These are phyloP conservation scores for Amitus sp. DNA, from an alignment of 2,888 invertebrate genomes.

Conservation along the genomic window DNA sequence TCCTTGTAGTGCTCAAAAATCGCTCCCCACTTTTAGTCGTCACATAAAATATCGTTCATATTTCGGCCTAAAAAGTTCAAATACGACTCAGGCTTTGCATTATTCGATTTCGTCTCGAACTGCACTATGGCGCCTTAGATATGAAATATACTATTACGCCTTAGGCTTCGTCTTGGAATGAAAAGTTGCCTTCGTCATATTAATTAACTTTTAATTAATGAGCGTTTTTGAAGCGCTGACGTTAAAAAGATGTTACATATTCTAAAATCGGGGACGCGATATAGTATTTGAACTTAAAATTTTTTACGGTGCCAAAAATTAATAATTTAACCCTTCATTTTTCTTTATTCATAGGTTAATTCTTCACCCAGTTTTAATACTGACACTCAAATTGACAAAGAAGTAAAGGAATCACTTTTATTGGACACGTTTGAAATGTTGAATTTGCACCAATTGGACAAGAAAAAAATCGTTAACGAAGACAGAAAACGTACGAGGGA, in stretches of 20 bases:
- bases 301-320: background rate
- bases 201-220: no score
- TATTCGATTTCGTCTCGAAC: background rate
- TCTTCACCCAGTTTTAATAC: constrained; percentile 95
- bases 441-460: constrained; percentile 80
- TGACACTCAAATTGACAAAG: constrained; percentile 84
- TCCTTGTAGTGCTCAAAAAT: no score
- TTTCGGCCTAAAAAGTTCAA: background rate
- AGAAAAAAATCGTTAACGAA: constrained; percentile 77
- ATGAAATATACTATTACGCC: no score
- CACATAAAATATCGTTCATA: no score
- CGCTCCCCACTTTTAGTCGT: no score
- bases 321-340: background rate
- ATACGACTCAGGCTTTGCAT: background rate
- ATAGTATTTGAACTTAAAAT: no score
- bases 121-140: background rate
- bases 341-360: constrained; percentile 73
- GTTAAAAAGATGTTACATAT: no score
- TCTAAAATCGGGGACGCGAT: no score
- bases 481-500: constrained; percentile 79
- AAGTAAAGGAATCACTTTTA: constrained; percentile 84
- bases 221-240: no score
- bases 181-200: no score
- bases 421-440: constrained; percentile 82
- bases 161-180: no score